Base-by-base conservation (phyloP, 2,888 invertebrate species). In the Malthinus flaveolus region DNA sequence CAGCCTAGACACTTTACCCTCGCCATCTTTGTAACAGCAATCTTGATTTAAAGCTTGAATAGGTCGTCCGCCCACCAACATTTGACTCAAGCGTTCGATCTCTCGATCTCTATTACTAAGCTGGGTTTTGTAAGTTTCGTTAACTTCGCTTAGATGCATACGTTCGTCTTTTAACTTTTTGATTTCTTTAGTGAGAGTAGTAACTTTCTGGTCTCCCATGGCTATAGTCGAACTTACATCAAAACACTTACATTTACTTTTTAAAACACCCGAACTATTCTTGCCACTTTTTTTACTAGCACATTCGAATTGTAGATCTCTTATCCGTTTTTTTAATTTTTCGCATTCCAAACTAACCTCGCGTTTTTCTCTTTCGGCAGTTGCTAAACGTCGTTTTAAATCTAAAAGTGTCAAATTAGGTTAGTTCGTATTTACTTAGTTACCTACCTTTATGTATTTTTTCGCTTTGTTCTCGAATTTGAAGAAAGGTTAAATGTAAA, bases 1-100 rank as follows among this genome's bases (percentile, higher is more conserved):
- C 8, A 85, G 67, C 55, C 64, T 63, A 49, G 65, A 64, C 32
- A 76, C 52, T 65, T 81, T 82, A 7, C 76, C 80, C 63, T 84
- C 83, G 44, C 83, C 77, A 67, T 83, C 84, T 65, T 82, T 84
- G 66, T 83, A 85, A 66, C 84, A 85, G 71, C 86, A 89, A 67
- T 90, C 89, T 73, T 83, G 86, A 50, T 79, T 84, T 34, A 89
- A 74, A 1, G 86, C 86, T 48, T 80, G 75, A 7, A 85, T 71
- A 0, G 90, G 87, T 62, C 90, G 82, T 1, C 90, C 91, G 46
- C 89, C 89, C 73, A 87, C 84, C n/a, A 90, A 76, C 73, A 90
- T 78, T 61, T 84, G 83, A 70, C 84, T 86, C 10, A 92, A 75
- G 39, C 91, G 81, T 32, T 83, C 75, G 67, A 91, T 89, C 81